phyloP scores from a whole-genome alignment of 1,140 invertebrate species.

The Palaemon carinicauda region DNA sequence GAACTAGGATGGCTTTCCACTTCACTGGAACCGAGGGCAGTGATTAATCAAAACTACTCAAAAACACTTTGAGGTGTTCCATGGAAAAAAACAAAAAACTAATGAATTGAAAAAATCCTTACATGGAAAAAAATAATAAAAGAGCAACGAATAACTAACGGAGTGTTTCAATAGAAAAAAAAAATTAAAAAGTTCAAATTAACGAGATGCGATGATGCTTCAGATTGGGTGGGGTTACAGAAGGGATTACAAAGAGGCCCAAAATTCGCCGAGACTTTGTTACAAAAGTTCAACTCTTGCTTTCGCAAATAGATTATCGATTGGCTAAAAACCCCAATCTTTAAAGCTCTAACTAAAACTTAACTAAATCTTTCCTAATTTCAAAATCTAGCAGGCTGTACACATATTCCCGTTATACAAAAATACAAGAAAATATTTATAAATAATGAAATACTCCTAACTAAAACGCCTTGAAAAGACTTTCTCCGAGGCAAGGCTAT shows the following conservation, averaged over 20 bases:
- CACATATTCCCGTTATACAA: conserved; percentile 37
- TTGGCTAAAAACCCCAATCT: background rate
- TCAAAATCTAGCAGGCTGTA: conserved; percentile 40
- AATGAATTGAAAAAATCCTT: background rate
- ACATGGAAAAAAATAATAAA: background rate
- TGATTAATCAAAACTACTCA: too few relatives aligned
- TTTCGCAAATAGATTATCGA: conserved; percentile 1
- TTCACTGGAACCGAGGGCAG: too few relatives aligned
- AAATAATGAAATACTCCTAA: conserved; percentile 22
- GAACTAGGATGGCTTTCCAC: too few relatives aligned
- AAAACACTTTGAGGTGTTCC: background rate
- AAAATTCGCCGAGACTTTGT: background rate
- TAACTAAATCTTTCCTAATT: conserved; percentile 35
- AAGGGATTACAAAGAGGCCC: background rate
- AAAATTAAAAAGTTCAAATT: background rate
- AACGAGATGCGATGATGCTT: background rate
- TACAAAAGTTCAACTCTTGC: background rate
- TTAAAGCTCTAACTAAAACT: conserved; percentile 14
- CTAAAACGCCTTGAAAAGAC: conserved; percentile 20
- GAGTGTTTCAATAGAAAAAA: background rate
- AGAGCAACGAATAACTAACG: background rate
- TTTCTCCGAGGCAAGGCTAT: conserved; percentile 21
- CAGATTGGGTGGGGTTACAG: background rate
- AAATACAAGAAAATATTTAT: conserved; percentile 45
- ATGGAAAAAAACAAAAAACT: background rate